phyloP scores from a whole-genome alignment of 1,140 invertebrate genomes.

The Drosophila littoralis region DNA sequence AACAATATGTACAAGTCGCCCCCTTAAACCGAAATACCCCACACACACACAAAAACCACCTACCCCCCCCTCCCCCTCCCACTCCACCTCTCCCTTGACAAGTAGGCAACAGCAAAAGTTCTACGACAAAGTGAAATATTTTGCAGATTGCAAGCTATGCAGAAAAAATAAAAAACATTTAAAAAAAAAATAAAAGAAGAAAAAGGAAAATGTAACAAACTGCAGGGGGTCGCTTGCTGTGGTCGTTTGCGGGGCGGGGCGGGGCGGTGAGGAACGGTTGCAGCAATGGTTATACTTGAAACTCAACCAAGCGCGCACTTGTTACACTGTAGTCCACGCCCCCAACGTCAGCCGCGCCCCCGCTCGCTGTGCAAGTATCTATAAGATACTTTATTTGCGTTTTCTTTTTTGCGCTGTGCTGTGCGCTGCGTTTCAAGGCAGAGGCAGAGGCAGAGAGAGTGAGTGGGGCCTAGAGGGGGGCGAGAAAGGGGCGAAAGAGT shows the following conservation, averaged over 20 bases:
- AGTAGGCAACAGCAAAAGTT: constrained; percentile 33
- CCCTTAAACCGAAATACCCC: background rate
- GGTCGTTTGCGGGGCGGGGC: background rate
- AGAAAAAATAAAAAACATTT: constrained; percentile 6
- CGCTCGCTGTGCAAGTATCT: constrained; percentile 31
- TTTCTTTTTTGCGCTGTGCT: constrained; percentile 28
- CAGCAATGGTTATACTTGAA: constrained; percentile 24
- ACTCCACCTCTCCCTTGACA: background rate
- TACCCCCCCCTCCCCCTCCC: background rate
- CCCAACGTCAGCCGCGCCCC: constrained; percentile 7
- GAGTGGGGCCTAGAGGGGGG: background rate
- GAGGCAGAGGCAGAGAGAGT: background rate
- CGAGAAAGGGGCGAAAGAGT: no score
- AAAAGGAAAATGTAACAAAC: constrained; percentile 20
- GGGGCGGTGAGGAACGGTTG: background rate
- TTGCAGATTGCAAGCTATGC: constrained; percentile 43
- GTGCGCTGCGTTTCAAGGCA: constrained; percentile 4
- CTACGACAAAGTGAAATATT: constrained; percentile 43
- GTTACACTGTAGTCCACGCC: constrained; percentile 49
- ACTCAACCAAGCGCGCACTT: constrained; percentile 57
- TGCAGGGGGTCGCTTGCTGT: constrained; percentile 34
- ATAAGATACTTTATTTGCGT: constrained; percentile 71
- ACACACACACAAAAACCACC: background rate
- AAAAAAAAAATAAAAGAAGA: background rate
- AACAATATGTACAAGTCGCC: constrained; percentile 23